A percentile compares a stretch with the other conserved stretches of the same genome.
Evolutionary conservation across 2,113 vertebrate genomes (phyloP).

Genomic region (Numida meleagris): DNA sequence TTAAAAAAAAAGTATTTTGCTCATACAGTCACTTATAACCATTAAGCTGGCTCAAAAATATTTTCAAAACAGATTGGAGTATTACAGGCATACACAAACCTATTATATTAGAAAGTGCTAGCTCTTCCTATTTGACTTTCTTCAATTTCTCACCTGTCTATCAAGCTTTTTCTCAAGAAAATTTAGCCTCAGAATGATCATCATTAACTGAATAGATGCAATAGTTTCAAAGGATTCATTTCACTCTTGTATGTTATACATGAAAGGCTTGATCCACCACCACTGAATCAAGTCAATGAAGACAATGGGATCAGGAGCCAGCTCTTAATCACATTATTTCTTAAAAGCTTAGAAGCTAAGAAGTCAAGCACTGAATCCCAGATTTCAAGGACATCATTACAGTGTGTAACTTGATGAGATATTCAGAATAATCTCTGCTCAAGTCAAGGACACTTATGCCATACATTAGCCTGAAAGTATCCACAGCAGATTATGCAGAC

Average conservation of each 20-base stretch:
- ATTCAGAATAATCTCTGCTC: background rate
- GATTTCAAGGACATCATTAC: background rate
- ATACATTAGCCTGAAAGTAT: background rate
- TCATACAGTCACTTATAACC: background rate
- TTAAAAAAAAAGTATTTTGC: background rate
- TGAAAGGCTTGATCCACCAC: background rate
- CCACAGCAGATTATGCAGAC: background rate
- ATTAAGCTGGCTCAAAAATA: background rate
- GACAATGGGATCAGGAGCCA: background rate
- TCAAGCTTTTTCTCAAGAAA: background rate
- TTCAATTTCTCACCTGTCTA: background rate
- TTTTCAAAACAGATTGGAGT: background rate
- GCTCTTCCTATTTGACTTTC: background rate
- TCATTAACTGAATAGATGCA: background rate
- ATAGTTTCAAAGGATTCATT: background rate
- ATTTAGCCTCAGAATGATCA: background rate
- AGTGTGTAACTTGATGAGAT: background rate
- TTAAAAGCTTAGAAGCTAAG: background rate
- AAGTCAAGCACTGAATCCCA: background rate
- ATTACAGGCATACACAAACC: background rate
- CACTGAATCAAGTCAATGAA: background rate
- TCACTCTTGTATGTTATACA: background rate
- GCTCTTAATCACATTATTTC: background rate
- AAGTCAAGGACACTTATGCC: background rate
- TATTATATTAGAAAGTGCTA: background rate